phyloP scores from a whole-genome alignment of 2,113 vertebrate genomes.

The Malurus alboscapulatus region DNA sequence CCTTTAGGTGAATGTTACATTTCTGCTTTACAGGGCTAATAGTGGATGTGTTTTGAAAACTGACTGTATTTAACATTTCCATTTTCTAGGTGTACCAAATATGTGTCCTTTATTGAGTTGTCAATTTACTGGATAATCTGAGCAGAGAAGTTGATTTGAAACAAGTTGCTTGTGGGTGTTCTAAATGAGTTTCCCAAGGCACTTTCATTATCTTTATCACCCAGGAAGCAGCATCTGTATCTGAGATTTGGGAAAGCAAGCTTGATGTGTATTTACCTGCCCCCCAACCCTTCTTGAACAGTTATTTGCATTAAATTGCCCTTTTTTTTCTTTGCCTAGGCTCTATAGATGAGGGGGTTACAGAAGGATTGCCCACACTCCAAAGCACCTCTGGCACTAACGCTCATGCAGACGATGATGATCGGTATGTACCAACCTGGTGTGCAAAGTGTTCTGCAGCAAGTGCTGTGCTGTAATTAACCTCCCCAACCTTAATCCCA shows the following conservation, averaged over 20 bases:
- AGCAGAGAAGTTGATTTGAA: background rate
- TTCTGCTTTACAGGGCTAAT: background rate
- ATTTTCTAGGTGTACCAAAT: background rate
- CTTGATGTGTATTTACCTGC: background rate
- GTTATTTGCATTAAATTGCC: background rate
- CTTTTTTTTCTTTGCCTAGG: constrained; percentile 71
- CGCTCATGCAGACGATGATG: constrained; percentile 87
- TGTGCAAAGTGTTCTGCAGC: background rate
- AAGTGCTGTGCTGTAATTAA: background rate
- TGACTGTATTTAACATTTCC: background rate
- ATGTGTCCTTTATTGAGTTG: background rate
- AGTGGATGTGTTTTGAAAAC: background rate
- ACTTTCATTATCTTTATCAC: background rate
- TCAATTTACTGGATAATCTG: background rate
- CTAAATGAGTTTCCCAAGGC: background rate
- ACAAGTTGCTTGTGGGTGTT: background rate
- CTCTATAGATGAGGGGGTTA: constrained; percentile 92
- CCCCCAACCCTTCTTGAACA: background rate
- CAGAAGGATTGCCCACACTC: constrained; percentile 88
- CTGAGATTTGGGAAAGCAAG: background rate
- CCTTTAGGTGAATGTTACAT: background rate
- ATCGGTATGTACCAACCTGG: constrained; percentile 80
- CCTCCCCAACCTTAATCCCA: background rate
- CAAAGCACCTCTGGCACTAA: constrained; percentile 83
- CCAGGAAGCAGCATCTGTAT: background rate